Percentiles rank a stretch among this genome's conserved stretches.
Evolutionary conservation across 2,113 vertebrate genomes (phyloP).

Genomic region (Marmota flaviventris): DNA sequence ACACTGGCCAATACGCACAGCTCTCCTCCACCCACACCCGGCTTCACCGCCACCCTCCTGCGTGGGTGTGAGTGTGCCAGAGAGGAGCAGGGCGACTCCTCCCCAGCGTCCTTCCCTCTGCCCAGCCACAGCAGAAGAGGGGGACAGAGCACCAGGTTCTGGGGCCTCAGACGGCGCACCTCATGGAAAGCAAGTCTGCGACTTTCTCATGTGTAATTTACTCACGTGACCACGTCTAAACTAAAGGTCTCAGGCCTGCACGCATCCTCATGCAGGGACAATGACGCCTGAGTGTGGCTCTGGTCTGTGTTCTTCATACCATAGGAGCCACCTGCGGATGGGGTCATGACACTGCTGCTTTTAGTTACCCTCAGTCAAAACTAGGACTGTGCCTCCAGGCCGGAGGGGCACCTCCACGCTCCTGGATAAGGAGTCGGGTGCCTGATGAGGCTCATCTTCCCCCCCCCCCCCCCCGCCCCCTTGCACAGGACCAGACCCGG

Average conservation of each 20-base stretch:
- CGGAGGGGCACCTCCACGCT: neutral
- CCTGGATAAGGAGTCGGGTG: too few species aligned
- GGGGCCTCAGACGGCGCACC: neutral
- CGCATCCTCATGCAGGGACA: neutral
- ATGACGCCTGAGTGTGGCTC: neutral
- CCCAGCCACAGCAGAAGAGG: rapidly evolving
- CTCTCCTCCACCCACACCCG: neutral
- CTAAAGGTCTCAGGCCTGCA: neutral
- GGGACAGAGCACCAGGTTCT: neutral
- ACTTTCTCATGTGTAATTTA: neutral
- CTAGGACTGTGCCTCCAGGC: neutral
- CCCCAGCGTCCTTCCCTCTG: neutral
- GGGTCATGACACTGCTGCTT: neutral
- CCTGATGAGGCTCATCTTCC: neutral
- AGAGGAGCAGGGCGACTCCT: too few species aligned
- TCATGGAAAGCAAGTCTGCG: neutral
- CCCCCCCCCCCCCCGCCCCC: too few species aligned
- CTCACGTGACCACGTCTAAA: neutral
- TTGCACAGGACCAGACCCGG: too few species aligned
- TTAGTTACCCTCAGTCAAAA: neutral
- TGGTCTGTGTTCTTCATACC: neutral
- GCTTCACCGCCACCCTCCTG: too few species aligned
- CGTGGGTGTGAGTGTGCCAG: too few species aligned
- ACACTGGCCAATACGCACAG: neutral
- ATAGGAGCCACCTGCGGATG: neutral